Evolutionary conservation across 1,140 invertebrate genomes (phyloP).

Genomic region (Sminthurinus signatus): DNA sequence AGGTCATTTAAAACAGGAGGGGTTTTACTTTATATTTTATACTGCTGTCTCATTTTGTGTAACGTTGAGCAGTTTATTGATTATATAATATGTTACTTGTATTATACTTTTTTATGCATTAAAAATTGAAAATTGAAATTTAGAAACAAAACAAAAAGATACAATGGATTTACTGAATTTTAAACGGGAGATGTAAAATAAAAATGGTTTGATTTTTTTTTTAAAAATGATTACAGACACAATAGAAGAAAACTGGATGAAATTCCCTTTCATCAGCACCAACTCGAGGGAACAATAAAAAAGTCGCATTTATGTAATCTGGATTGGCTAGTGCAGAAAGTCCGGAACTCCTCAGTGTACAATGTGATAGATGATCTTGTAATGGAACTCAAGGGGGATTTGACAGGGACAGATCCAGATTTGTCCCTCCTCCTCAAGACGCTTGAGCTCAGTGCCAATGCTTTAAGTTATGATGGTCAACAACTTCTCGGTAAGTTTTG

Average conservation of each 20-base stretch:
- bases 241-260: constrained; percentile 76
- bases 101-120: too few species aligned
- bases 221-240: constrained; percentile 57
- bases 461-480: constrained; percentile 64
- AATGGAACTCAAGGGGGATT: constrained; percentile 45
- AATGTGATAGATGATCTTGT: constrained; percentile 59
- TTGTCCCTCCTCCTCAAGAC: constrained; percentile 57
- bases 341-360: constrained; percentile 58
- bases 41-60: too few species aligned
- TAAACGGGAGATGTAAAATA: too few species aligned
- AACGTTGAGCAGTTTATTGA: too few species aligned
- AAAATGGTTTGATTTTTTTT: too few species aligned
- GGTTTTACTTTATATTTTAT: too few species aligned
- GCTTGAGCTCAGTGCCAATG: constrained; percentile 57
- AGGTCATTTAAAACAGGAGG: too few species aligned
- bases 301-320: constrained; percentile 55
- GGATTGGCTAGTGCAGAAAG: constrained; percentile 66
- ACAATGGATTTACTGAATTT: too few species aligned
- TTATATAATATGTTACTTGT: too few species aligned
- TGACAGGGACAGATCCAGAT: constrained; percentile 51
- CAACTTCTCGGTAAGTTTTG: constrained; percentile 65
- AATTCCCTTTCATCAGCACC: constrained; percentile 61
- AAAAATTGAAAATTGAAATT: too few species aligned
- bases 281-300: constrained; percentile 44
- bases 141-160: too few species aligned